Evolutionary conservation across 2,888 invertebrate genomes (phyloP).

Genomic region (Phragmatobia fuliginosa): DNA sequence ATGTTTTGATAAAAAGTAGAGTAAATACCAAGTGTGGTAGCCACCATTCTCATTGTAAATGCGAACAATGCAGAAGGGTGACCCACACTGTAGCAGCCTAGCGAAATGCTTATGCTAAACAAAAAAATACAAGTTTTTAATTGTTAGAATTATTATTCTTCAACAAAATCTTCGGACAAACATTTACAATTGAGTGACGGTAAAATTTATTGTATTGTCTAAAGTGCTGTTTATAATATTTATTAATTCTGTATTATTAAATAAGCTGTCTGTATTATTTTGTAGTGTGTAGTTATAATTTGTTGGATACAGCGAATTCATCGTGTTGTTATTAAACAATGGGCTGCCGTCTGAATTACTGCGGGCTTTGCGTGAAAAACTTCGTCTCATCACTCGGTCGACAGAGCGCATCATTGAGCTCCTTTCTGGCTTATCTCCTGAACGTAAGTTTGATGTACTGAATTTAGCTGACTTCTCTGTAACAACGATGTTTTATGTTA

Average conservation of each 20-base stretch:
- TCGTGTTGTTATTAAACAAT: conserved; percentile 42
- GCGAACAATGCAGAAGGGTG: too few relatives aligned
- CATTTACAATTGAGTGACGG: neutral
- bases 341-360: conserved; percentile 54
- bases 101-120: too few relatives aligned
- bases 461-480: conserved; percentile 66
- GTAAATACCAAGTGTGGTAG: too few relatives aligned
- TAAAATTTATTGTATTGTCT: conserved; percentile 18
- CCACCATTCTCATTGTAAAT: too few relatives aligned
- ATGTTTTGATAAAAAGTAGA: too few relatives aligned
- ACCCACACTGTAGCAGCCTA: too few relatives aligned
- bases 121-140: conserved; percentile 1
- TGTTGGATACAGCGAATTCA: conserved; percentile 32
- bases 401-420: conserved; percentile 63
- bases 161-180: neutral
- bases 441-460: conserved; percentile 60
- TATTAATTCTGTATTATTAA: conserved; percentile 14
- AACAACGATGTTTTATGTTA: conserved; percentile 17
- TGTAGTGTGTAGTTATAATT: conserved; percentile 20
- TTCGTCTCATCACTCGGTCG: conserved; percentile 61
- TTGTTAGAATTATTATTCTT: neutral
- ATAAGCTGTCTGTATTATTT: conserved; percentile 7
- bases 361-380: conserved; percentile 63
- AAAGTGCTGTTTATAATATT: conserved; percentile 13
- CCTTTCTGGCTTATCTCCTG: conserved; percentile 36